Base-by-base conservation (phyloP, 2,113 vertebrate species). In the Empidonax alnorum region DNA sequence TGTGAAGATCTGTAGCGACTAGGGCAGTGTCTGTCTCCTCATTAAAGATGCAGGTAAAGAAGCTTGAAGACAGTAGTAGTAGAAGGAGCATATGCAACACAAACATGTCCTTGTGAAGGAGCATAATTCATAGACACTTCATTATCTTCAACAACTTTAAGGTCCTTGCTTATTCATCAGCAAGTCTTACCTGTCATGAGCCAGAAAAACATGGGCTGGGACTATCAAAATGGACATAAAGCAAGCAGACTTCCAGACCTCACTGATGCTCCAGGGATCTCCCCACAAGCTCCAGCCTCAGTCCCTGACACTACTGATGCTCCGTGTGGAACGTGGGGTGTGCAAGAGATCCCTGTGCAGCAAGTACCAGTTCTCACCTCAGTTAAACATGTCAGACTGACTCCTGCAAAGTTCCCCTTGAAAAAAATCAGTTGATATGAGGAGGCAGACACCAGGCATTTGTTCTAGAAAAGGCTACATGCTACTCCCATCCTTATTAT, bases 51-150 rank as follows among this genome's bases (percentile, higher is more conserved):
- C 88, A 83, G 56, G 61, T 69, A 93, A 90, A 90, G 73, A 78
- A 88, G 56, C 84, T 41, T 73, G 65, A 94, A 96, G 83, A 84
- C 86, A 75, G 83, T 35, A 93, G 83, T 83, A 93, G 79, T 90
- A 91, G 92, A 81, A 94, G 44, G 25, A 94, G 69, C 53, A 87
- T 78, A 94, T 33, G 79, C 90, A 94, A 91, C 77, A 61, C 30
- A 94, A 96, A 77, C 63, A 56, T 35, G 87, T 87, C 94, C 94
- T 94, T 95, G 92, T 63, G 71, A 79, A 94, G 63, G 67, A 80
- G 55, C 28, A 62, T 94, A 93, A 93, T 93, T 96, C 91, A 96
- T 23, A 71, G 85, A 83, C 88, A 96, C 88, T 95, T 96, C 87
- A 95, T 93, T 96, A 93, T 90, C 88, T 86, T 92, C 79, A 93